phyloP scores from a whole-genome alignment of 2,888 invertebrate genomes.

The Drepanosiphum platanoidis region DNA sequence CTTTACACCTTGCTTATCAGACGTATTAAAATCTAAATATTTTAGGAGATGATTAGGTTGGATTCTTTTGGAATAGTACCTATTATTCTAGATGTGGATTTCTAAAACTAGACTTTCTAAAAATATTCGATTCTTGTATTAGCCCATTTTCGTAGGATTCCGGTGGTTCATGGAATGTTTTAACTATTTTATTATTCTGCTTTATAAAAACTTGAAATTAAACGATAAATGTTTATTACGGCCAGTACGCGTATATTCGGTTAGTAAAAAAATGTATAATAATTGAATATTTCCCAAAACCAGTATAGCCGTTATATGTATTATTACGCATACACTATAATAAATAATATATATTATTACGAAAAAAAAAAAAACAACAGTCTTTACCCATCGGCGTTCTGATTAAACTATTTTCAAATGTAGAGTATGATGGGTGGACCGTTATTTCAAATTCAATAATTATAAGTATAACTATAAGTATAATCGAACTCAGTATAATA shows the following conservation, averaged over 20 bases:
- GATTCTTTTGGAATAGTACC: background rate
- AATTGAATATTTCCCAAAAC: background rate
- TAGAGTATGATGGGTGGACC: background rate
- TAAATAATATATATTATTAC: background rate
- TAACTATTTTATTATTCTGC: background rate
- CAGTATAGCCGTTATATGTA: background rate
- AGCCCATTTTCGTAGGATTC: background rate
- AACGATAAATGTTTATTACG: background rate
- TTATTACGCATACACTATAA: background rate
- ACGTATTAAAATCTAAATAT: background rate
- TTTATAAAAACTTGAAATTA: background rate
- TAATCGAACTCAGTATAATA: background rate
- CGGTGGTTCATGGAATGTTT: constrained; percentile 1
- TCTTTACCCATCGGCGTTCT: background rate
- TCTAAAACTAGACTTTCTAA: constrained; percentile 24
- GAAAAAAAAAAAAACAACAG: background rate
- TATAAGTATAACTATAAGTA: background rate
- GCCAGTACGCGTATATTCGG: background rate
- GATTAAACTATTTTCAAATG: background rate
- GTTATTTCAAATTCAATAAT: background rate
- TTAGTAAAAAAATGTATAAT: background rate
- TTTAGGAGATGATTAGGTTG: background rate
- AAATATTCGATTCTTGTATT: background rate
- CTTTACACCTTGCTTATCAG: background rate
- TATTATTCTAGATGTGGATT: constrained; percentile 13